Base-by-base conservation (phyloP, 2,113 vertebrate genomes). In the Lampris incognitus region DNA sequence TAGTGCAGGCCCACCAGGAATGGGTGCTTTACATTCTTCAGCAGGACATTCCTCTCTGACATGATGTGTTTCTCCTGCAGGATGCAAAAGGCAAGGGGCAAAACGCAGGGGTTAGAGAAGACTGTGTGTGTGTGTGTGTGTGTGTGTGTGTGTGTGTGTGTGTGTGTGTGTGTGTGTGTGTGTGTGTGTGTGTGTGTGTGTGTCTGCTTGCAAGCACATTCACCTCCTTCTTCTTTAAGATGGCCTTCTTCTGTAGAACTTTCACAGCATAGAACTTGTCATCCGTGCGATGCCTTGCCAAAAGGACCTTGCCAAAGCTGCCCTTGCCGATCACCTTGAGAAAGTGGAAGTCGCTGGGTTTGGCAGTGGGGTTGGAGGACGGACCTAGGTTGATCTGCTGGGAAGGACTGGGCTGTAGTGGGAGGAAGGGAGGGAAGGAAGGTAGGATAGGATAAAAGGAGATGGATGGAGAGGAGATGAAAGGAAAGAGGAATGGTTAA, bases 211-310 rank as follows among this genome's bases (percentile, higher is more conserved):
- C 4, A 4, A n/a, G 52, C 2, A 4, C 24, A 41, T 54, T 54
- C 91, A 99, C 98, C 97, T 99, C 98, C 55, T 99, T 99, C 88
- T 99, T 99, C 86, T 99, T 99, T 76, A 99, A 91, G 86, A 99
- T 99, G 13, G 98, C 98, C 89, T 98, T 99, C 75, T 99, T 99
- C 93, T 99, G 98, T 46, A 99, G 85, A 52, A 99, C 98, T 93
- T 99, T 99, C 83, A 99, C 98, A 1, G 97, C 98, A 57, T 97
- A 99, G 88, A 99, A 99, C 50, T 95, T 93, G 89, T 98, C 98
- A 68, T 99, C 98, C 6, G 95, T 91, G 78, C 96, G 97, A 83
- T 99, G 98, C 63, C 96, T 96, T 36, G 97, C 97, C 1, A 99
- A 95, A 11, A 99, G 95, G 64, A 99, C 97, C 90, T 99, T 99